Evolutionary conservation across 2,888 invertebrate species (phyloP).

Genomic region (Litoditis marina): DNA sequence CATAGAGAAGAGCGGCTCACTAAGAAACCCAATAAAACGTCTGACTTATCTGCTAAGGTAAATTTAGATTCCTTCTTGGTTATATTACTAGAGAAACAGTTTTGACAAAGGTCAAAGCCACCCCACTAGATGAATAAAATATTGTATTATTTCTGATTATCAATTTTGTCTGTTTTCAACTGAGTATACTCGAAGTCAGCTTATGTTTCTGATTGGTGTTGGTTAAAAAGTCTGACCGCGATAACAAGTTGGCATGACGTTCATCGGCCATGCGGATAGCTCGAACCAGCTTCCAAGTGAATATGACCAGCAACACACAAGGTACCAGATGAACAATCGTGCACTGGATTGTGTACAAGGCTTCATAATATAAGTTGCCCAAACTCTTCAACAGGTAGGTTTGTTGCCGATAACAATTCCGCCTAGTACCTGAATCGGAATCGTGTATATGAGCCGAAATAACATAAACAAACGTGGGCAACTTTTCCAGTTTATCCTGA

Average conservation of each 20-base stretch:
- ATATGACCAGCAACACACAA: constrained; percentile 80
- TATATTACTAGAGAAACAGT: not conserved
- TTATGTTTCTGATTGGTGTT: not conserved
- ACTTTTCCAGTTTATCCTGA: too few species aligned
- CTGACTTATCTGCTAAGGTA: too few species aligned
- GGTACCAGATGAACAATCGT: constrained; percentile 85
- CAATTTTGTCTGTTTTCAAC: constrained; percentile 7
- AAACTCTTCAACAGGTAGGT: constrained; percentile 37
- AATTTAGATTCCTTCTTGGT: not conserved
- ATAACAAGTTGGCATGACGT: constrained; percentile 66
- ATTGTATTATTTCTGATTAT: not conserved
- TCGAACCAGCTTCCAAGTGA: constrained; percentile 80
- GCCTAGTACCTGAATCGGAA: constrained; percentile 40
- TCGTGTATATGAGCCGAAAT: too few species aligned
- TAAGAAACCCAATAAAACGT: too few species aligned
- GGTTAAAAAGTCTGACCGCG: constrained; percentile 24
- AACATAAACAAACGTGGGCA: too few species aligned
- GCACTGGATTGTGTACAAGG: constrained; percentile 68
- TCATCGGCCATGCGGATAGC: constrained; percentile 81
- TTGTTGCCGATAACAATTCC: constrained; percentile 38
- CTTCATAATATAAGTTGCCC: constrained; percentile 74
- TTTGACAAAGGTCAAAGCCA: too few species aligned
- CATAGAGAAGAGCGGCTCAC: too few species aligned
- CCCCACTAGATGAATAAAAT: too few species aligned
- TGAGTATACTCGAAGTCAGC: not conserved